Percentiles rank a stretch among this genome's conserved stretches.
Conservation (phyloP, 2,797 vertebrate species). For the Cirrhinus molitorella region DNA sequence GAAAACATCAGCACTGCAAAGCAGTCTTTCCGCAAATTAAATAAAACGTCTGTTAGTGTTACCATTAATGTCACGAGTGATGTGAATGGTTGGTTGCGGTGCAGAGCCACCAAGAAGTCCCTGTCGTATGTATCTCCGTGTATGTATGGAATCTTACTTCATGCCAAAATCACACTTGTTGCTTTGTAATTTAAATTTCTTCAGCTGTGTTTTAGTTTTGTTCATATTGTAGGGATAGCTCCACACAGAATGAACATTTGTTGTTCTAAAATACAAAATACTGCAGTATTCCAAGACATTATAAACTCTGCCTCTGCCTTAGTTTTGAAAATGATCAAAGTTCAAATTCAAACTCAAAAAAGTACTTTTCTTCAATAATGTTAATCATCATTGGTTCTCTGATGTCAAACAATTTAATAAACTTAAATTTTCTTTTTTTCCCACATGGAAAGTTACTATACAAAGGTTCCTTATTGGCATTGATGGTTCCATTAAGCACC, state of each 20-base stretch:
- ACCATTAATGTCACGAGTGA: slow-evolving; percentile 77
- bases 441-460: neutral
- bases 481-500: too few relatives aligned
- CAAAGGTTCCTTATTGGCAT: too few relatives aligned
- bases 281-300: neutral
- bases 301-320: neutral
- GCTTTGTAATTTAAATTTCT: neutral
- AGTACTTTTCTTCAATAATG: neutral
- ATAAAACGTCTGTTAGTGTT: slow-evolving; percentile 81
- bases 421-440: too few relatives aligned
- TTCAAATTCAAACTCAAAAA: too few relatives aligned
- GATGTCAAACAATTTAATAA: neutral
- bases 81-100: slow-evolving; percentile 76
- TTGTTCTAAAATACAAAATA: neutral
- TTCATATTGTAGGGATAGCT: neutral
- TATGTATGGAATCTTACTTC: slow-evolving; percentile 78
- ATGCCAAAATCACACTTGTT: neutral
- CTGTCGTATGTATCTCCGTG: slow-evolving; percentile 60
- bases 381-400: neutral
- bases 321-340: neutral
- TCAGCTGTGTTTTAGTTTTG: slow-evolving; percentile 6
- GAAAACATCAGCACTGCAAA: slow-evolving; percentile 70
- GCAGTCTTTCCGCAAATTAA: slow-evolving; percentile 82
- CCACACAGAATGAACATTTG: neutral
- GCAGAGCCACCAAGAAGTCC: slow-evolving; percentile 66